Base-by-base conservation (phyloP, 2,797 vertebrate species). In the Sebastes hubbsi region DNA sequence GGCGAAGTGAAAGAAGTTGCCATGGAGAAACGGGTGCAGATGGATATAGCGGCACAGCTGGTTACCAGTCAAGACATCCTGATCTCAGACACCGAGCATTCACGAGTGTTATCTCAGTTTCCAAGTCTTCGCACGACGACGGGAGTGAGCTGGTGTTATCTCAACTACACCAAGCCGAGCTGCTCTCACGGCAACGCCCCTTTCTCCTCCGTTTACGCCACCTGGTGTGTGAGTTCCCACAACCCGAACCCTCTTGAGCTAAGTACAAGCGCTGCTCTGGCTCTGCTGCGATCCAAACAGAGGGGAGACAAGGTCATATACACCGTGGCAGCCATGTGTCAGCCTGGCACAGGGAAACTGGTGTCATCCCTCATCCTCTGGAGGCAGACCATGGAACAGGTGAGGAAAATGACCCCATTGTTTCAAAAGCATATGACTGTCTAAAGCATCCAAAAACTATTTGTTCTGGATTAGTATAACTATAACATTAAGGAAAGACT, bases 131-230 rank as follows among this genome's bases (percentile, higher is more conserved):
- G 98, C 93, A 99, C 97, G 24, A 97, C 97, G 14, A 99, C 98
- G 82, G 98, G 97, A 83, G 98, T 99, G 91, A 99, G 97, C 95
- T 99, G 99, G 99, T 99, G 99, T 96, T 99, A 97, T 94, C 96
- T 99, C 85, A 99, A 98, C 95, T 98, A 98, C 93, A 97, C 98
- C 8, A 99, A 99, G 93, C 99, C 98, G 30, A 99, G 94, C 94
- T 97, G 96, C 69, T 89, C 96, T 60, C 97, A 97, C 89, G 94
- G 96, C 92, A 94, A 94, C 73, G 94, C 95, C 56, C 94, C 97
- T 64, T 95, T 96, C 78, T 96, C 96, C 88, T 99, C 99, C 0
- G 97, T 97, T 75, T 99, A 99, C 88, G 95, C 97, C 92, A 95
- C 97, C 61, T 99, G 99, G 98, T 96, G 97, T 90, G 96, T 97